Percentiles rank a stretch among this genome's conserved stretches.
phyloP scores from a whole-genome alignment of 2,113 vertebrate genomes.

The Microcebus jonahi region DNA sequence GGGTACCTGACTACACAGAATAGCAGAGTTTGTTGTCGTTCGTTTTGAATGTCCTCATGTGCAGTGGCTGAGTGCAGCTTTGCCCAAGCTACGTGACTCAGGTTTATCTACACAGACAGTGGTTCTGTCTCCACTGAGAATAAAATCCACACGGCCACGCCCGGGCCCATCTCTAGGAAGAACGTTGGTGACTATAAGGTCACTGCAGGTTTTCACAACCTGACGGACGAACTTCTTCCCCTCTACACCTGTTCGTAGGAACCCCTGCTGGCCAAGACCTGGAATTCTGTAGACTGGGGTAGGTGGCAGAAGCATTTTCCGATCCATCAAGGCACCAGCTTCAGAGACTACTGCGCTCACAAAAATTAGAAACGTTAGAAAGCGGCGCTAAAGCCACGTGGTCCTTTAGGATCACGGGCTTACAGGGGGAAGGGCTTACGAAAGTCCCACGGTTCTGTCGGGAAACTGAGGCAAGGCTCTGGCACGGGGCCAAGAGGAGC shows the following conservation, averaged over 20 bases:
- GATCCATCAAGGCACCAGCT: background rate
- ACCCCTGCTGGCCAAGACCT: background rate
- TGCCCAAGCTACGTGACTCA: background rate
- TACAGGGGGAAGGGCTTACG: background rate
- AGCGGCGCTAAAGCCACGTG: background rate
- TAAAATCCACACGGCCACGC: accelerated
- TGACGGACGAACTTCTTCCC: accelerated
- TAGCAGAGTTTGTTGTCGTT: background rate
- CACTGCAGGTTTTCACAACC: background rate
- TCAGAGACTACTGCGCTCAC: accelerated
- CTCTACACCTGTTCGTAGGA: accelerated
- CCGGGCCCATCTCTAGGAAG: accelerated
- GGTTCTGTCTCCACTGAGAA: background rate
- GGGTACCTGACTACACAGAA: background rate
- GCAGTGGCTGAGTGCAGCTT: accelerated
- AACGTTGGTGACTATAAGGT: accelerated
- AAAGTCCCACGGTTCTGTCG: background rate
- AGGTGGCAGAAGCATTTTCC: accelerated
- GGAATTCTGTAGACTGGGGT: background rate
- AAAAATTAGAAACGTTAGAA: background rate
- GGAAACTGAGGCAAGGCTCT: background rate
- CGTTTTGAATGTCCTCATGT: background rate
- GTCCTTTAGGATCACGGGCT: no score
- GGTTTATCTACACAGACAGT: background rate
- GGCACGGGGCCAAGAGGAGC: no score